A percentile compares a stretch with the other conserved stretches of the same genome.
Evolutionary conservation across 2,113 vertebrate genomes (phyloP).

Genomic region (Tapirus terrestris): DNA sequence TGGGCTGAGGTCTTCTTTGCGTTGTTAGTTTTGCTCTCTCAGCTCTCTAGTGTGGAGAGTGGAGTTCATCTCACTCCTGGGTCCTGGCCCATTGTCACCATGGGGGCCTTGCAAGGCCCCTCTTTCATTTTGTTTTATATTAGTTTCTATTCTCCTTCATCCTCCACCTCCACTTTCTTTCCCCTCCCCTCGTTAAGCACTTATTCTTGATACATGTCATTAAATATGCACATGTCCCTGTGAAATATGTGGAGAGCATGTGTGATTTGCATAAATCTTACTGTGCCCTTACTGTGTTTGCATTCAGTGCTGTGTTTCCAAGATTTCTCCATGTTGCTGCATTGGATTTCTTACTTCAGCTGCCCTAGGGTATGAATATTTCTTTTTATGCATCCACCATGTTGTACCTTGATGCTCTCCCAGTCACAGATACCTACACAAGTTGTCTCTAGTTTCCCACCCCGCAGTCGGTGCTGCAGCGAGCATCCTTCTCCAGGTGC

Average conservation of each 20-base stretch:
- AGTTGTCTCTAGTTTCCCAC: background rate
- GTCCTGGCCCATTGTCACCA: background rate
- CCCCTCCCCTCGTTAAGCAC: background rate
- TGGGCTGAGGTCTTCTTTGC: background rate
- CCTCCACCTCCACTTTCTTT: background rate
- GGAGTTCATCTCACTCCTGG: background rate
- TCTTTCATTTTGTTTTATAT: background rate
- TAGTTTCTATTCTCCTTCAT: background rate
- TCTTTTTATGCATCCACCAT: background rate
- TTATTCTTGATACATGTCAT: background rate
- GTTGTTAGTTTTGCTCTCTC: background rate
- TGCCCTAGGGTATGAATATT: background rate
- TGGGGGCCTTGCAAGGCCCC: background rate
- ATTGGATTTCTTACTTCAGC: background rate
- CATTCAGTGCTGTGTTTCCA: background rate
- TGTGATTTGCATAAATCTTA: background rate
- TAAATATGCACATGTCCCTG: background rate
- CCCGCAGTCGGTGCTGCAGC: background rate
- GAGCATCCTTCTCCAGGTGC: background rate
- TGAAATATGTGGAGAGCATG: background rate
- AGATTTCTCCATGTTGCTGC: background rate
- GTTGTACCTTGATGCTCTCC: background rate
- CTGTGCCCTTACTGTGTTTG: background rate
- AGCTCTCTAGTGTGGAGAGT: background rate
- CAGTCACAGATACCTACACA: background rate